Evolutionary conservation across 2,888 invertebrate genomes (phyloP).

Genomic region (Chaitophorus viminalis): DNA sequence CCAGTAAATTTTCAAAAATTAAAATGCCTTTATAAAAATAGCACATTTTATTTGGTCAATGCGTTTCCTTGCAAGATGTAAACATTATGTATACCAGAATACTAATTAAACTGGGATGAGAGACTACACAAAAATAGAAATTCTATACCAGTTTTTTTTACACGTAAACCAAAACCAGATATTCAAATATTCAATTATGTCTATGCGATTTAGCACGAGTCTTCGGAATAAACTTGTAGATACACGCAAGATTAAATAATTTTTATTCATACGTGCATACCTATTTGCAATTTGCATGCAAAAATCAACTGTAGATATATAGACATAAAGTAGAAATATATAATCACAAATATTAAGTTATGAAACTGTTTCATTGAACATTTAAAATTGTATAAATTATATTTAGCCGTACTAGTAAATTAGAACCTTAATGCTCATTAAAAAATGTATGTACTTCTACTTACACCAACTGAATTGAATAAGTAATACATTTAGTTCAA

Average conservation of each 20-base stretch:
- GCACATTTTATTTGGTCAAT: background rate
- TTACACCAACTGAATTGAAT: background rate
- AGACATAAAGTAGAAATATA: background rate
- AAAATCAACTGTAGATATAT: background rate
- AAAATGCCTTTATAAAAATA: background rate
- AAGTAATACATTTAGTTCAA: conserved; percentile 38
- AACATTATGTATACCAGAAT: background rate
- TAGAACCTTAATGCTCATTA: background rate
- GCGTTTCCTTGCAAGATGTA: background rate
- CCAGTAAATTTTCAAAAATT: no score
- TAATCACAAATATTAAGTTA: background rate
- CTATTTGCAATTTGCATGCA: background rate
- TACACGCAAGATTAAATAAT: background rate
- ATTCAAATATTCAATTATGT: conserved; percentile 1
- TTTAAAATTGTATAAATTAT: background rate
- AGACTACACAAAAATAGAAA: background rate
- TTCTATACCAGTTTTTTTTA: background rate
- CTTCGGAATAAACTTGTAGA: background rate
- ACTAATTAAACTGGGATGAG: background rate
- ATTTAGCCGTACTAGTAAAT: background rate
- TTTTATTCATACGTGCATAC: background rate
- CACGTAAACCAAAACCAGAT: background rate
- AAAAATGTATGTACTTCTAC: background rate
- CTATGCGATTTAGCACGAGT: background rate
- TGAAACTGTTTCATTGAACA: background rate